These are phyloP conservation scores for Speoplatyrhinus poulsoni DNA, from an alignment of 2,113 vertebrate genomes.

Conservation along the genomic window DNA sequence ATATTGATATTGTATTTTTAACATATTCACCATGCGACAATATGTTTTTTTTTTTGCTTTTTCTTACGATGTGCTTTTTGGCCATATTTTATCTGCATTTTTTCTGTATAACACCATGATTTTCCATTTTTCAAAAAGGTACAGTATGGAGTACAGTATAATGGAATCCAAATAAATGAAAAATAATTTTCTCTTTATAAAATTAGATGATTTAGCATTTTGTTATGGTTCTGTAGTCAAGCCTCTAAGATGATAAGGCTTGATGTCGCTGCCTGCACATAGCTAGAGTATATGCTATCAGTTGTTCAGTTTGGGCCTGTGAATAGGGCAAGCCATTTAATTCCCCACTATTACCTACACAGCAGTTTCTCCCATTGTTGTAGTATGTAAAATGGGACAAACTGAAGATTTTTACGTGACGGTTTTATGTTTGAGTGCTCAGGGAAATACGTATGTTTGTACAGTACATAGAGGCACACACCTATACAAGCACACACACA, in stretches of 20 bases:
- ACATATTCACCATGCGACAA: slow-evolving; percentile 6
- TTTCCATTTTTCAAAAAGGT: background rate
- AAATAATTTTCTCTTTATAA: background rate
- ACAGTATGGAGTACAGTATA: slow-evolving; percentile 13
- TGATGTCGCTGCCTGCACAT: background rate
- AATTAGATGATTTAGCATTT: slow-evolving; percentile 7
- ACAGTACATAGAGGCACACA: background rate
- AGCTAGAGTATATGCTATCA: background rate
- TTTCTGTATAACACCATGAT: background rate
- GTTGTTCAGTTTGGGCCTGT: background rate
- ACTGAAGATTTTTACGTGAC: background rate
- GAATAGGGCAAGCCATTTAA: background rate
- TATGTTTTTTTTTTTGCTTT: background rate
- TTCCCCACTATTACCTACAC: background rate
- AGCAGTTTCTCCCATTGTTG: background rate
- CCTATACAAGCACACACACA: background rate
- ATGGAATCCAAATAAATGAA: background rate
- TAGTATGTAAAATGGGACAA: background rate
- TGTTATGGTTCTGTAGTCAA: slow-evolving; percentile 1
- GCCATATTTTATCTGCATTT: background rate
- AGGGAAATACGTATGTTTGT: background rate
- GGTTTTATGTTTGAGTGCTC: background rate
- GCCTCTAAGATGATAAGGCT: background rate
- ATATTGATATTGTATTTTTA: background rate
- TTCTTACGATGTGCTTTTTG: background rate